Conservation (phyloP, 2,113 vertebrate genomes). For the Glareola pratincola region DNA sequence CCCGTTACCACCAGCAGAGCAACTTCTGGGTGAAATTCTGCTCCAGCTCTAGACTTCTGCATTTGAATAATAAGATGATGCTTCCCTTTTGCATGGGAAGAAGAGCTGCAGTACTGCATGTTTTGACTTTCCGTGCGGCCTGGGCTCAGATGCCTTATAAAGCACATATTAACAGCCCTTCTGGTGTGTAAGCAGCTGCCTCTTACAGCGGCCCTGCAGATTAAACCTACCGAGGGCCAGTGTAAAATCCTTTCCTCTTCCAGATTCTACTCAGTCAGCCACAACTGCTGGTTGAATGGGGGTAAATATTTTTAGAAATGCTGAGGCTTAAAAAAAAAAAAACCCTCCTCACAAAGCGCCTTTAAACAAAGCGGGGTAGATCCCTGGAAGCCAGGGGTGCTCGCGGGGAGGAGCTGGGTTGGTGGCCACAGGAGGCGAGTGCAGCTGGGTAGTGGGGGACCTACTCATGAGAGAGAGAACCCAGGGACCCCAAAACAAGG, state of each 20-base stretch:
- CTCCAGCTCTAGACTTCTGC: not conserved
- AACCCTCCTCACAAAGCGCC: not conserved
- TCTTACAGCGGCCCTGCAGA: not conserved
- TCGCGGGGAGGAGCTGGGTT: too few relatives aligned
- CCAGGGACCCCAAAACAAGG: not conserved
- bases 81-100: not conserved
- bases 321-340: not conserved
- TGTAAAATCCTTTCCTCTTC: not conserved
- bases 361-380: not conserved
- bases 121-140: not conserved
- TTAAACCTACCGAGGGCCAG: accelerated
- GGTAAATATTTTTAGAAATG: not conserved
- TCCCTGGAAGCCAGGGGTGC: not conserved
- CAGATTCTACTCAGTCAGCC: not conserved
- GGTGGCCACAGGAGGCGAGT: not conserved
- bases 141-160: not conserved
- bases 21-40: not conserved
- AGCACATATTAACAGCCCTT: accelerated
- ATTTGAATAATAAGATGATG: not conserved
- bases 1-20: not conserved
- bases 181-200: not conserved
- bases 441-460: not conserved
- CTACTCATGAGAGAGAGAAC: accelerated
- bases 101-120: not conserved
- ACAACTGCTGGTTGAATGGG: not conserved